A percentile compares a stretch with the other conserved stretches of the same genome.
Conservation (phyloP, 2,888 invertebrate genomes). For the Epirrhoe tristata region DNA sequence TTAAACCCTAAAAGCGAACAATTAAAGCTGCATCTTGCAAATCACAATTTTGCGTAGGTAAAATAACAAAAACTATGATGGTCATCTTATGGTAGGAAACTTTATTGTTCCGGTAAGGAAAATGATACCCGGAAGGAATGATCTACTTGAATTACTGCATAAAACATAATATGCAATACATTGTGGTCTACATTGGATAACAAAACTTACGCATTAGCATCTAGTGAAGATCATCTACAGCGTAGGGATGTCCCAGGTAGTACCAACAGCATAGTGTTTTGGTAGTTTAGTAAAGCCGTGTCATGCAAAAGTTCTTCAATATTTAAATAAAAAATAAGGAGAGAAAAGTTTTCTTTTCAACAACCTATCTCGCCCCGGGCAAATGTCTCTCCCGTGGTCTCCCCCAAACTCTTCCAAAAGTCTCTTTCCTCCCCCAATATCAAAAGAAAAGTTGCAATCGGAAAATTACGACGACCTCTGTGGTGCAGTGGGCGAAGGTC, state of each 20-base stretch:
- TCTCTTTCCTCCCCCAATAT: background rate
- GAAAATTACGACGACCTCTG: constrained; percentile 17
- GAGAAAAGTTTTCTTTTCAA: too few species aligned
- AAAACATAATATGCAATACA: background rate
- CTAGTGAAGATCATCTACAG: background rate
- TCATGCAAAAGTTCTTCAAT: too few species aligned
- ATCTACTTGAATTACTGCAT: background rate
- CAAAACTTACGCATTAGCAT: background rate
- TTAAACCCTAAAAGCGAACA: background rate
- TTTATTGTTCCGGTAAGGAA: constrained; percentile 19
- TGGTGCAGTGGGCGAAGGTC: too few species aligned
- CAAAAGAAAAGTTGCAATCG: background rate
- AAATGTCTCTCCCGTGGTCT: too few species aligned
- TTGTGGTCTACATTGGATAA: background rate
- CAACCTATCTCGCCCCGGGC: too few species aligned
- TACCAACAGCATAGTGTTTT: too few species aligned
- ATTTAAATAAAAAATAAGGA: too few species aligned
- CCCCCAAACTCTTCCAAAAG: too few species aligned
- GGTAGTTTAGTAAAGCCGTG: too few species aligned
- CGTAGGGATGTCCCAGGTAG: too few species aligned
- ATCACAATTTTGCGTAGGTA: background rate
- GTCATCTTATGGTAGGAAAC: constrained; percentile 4
- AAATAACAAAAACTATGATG: constrained; percentile 1
- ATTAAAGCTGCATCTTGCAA: constrained; percentile 1
- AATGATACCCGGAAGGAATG: constrained; percentile 14